Evolutionary conservation across 2,888 invertebrate genomes (phyloP).

Genomic region (Melanchra persicariae): DNA sequence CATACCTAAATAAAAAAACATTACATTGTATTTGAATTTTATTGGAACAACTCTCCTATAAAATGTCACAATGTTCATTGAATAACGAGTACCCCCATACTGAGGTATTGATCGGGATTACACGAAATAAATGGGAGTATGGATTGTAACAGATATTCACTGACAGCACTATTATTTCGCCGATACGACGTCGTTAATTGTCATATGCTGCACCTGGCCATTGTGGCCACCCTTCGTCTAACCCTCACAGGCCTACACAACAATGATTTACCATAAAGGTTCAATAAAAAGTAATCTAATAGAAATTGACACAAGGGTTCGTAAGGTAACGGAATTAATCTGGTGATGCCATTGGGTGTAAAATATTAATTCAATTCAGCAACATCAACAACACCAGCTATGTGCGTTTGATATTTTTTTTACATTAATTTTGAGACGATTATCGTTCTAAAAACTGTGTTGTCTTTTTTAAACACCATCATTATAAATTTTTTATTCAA

Average conservation of each 20-base stretch:
- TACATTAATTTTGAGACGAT: no score
- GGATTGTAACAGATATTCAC: no score
- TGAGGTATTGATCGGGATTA: background rate
- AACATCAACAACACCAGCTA: background rate
- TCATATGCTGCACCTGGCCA: background rate
- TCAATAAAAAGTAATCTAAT: background rate
- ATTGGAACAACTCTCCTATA: constrained; percentile 15
- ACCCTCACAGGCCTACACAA: background rate
- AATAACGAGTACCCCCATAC: constrained; percentile 1
- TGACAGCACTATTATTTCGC: background rate
- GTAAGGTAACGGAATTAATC: no score
- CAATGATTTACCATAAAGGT: no score
- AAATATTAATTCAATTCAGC: no score
- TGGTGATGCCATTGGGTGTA: no score
- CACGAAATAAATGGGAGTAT: background rate
- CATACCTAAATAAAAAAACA: constrained; percentile 7
- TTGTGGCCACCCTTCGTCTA: background rate
- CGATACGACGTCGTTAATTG: background rate
- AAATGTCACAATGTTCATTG: constrained; percentile 5
- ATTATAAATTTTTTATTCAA: no score
- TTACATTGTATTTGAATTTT: constrained; percentile 10
- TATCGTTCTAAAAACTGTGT: no score
- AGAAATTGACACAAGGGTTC: no score
- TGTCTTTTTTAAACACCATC: no score
- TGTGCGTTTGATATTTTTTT: no score